Evolutionary conservation across 2,888 invertebrate species (phyloP).

Genomic region (Choristoneura rosaceana): DNA sequence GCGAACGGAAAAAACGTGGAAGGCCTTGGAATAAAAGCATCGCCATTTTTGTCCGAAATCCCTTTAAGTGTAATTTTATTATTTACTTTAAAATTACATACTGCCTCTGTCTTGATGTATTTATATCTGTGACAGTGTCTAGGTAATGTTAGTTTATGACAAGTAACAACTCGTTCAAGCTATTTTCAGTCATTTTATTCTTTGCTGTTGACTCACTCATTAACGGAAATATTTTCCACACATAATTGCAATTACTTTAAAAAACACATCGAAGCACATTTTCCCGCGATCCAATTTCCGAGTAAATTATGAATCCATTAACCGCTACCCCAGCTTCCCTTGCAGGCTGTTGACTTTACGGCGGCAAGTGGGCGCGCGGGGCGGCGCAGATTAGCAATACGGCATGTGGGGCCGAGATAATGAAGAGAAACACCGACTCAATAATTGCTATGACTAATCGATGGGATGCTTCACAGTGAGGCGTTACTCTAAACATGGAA

Average conservation of each 20-base stretch:
- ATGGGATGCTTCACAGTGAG: not conserved
- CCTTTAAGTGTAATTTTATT: too few species aligned
- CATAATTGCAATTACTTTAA: not conserved
- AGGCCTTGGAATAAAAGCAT: not conserved
- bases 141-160: too few species aligned
- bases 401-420: constrained; percentile 18
- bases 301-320: constrained; percentile 36
- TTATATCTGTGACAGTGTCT: too few species aligned
- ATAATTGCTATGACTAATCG: constrained; percentile 14
- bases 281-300: not conserved
- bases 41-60: too few species aligned
- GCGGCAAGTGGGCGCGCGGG: constrained; percentile 4
- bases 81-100: too few species aligned
- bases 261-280: not conserved
- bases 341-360: constrained; percentile 24
- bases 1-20: not conserved
- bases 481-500: not conserved
- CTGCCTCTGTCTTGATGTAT: too few species aligned
- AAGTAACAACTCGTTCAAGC: too few species aligned
- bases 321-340: constrained; percentile 20
- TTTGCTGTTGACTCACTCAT: not conserved
- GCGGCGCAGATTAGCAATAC: constrained; percentile 2
- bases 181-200: too few species aligned
- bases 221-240: not conserved
- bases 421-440: constrained; percentile 11